Conservation (phyloP, 2,797 vertebrate species). For the Carduelis carduelis region DNA sequence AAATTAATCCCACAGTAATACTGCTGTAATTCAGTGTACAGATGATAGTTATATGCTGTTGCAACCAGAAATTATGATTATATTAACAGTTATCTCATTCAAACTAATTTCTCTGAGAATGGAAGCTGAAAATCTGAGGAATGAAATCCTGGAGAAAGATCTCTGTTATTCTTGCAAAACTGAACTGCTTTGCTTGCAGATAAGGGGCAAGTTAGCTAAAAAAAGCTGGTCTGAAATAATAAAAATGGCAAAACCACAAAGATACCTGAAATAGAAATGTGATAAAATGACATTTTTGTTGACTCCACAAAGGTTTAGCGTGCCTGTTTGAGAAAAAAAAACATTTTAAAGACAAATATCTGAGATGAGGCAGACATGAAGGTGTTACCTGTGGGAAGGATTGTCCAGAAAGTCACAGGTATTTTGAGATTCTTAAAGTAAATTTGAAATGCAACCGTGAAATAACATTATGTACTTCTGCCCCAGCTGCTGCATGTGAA, state of each 20-base stretch:
- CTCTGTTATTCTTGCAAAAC: background rate
- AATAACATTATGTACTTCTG: background rate
- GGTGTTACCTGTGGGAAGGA: background rate
- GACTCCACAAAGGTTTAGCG: background rate
- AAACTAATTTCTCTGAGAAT: background rate
- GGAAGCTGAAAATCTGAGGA: background rate
- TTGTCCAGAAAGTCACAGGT: accelerated
- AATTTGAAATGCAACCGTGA: background rate
- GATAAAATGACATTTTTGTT: background rate
- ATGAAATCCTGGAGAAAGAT: background rate
- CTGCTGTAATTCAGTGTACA: background rate
- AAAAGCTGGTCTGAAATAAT: background rate
- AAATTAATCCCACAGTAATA: background rate
- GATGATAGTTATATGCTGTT: background rate
- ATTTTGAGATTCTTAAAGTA: background rate
- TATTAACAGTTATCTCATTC: background rate
- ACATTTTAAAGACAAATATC: background rate
- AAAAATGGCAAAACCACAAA: background rate
- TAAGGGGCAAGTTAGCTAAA: background rate
- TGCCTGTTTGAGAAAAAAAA: background rate
- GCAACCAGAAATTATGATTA: background rate
- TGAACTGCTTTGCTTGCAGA: background rate
- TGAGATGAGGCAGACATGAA: background rate
- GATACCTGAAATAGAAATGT: background rate
- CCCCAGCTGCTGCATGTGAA: background rate